Base-by-base conservation (phyloP, 2,888 invertebrate genomes). In the Cosmia pyralina region DNA sequence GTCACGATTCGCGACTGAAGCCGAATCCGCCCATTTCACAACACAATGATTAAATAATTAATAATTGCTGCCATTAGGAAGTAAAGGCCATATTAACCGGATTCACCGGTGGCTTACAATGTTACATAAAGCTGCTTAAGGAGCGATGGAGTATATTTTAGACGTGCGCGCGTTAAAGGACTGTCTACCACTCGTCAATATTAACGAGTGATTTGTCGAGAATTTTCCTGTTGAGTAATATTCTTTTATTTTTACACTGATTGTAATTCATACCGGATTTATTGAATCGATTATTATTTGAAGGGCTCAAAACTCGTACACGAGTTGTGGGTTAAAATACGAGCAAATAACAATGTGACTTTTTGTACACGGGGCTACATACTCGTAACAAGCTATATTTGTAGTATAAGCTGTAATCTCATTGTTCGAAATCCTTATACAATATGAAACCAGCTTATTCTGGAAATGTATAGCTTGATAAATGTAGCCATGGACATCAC, bases 41-140 rank as follows among this genome's bases (percentile, higher is more conserved):
- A 92, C 83, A 82, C 80, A 84, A 87, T 89, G 88, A 91, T 92
- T 92, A 92, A 92, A 89, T 91, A 91, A 92, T 89, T 84, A 89
- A 86, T 92, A 92, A 93, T 92, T 90, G 90, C 87, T 81, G 81
- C 89, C 87, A 92, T 93, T 93, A 92, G 91, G 88, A 91, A 89
- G 88, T 86, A 90, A 90, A 91, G 88, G 88, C 87, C 88, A 88
- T 75, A 87, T 85, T 86, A 89, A 92, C 90, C 90, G 91, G 89
- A 90, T 88, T 83, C 86, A 85, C 85, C 69, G 81, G 85, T 85
- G 84, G 81, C 84, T 90, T 90, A 90, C 83, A 46, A 38, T 2
- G 73, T 75, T 75, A 75, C 73, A 90, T 90, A 90, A 90, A 84
- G 67, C 71, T 59, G 50, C 69, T 80, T 66, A 81, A 84, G 82